A percentile compares a stretch with the other conserved stretches of the same genome.
These are phyloP conservation scores for Cheilinus undulatus DNA, from an alignment of 2,113 vertebrate genomes.

Conservation along the genomic window DNA sequence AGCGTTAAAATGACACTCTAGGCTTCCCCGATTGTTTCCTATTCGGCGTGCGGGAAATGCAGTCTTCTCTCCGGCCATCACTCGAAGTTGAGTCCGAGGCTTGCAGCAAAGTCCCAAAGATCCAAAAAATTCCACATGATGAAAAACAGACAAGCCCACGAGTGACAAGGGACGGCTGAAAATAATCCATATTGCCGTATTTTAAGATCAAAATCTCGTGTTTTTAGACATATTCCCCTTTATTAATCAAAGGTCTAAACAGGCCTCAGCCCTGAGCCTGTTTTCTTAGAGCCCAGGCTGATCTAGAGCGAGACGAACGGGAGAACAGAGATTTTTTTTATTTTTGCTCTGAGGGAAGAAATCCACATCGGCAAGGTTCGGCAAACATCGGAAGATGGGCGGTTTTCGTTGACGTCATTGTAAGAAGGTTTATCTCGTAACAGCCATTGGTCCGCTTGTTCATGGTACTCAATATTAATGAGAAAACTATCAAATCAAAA, in stretches of 20 bases:
- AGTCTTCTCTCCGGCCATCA: slow-evolving; percentile 32
- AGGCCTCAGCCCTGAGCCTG: slow-evolving; percentile 85
- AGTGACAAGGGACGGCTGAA: slow-evolving; percentile 20
- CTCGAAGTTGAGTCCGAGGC: slow-evolving; percentile 78
- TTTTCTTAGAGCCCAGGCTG: slow-evolving; percentile 85
- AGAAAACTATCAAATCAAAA: slow-evolving; percentile 60
- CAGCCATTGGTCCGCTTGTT: slow-evolving; percentile 64
- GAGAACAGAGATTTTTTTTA: slow-evolving; percentile 84
- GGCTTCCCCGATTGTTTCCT: slow-evolving; percentile 83
- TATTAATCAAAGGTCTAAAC: slow-evolving; percentile 51
- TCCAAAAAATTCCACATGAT: slow-evolving; percentile 36
- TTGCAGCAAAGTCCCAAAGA: slow-evolving; percentile 76
- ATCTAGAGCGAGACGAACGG: slow-evolving; percentile 85
- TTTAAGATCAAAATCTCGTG: slow-evolving; percentile 32
- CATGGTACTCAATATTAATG: slow-evolving; percentile 66
- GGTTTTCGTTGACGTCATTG: slow-evolving; percentile 71
- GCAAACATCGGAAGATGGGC: slow-evolving; percentile 81
- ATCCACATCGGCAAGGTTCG: slow-evolving; percentile 80
- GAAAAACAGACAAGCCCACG: slow-evolving; percentile 12
- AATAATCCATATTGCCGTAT: slow-evolving; percentile 30
- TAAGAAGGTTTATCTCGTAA: slow-evolving; percentile 30
- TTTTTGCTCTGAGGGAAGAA: slow-evolving; percentile 86
- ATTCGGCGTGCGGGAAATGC: slow-evolving; percentile 46
- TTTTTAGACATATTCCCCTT: slow-evolving; percentile 37
- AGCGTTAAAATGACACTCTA: slow-evolving; percentile 32